Conservation (phyloP, 2,113 vertebrate species). For the Pluvianellus socialis region DNA sequence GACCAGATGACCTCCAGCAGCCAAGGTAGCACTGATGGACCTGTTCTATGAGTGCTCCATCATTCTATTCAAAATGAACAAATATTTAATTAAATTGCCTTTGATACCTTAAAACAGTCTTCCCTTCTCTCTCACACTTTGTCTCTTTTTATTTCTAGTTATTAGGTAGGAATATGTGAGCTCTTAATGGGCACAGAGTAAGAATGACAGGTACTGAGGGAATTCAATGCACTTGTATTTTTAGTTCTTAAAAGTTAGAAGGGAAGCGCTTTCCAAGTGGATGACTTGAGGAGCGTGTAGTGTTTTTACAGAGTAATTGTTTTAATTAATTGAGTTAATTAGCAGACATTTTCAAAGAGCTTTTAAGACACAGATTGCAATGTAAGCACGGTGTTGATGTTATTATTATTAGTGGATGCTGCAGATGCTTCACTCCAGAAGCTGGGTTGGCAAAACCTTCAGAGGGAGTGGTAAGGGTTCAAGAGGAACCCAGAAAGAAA, state of each 20-base stretch:
- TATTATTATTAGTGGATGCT: not conserved
- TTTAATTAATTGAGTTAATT: conserved; percentile 58
- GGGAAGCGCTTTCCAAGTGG: not conserved
- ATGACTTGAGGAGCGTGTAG: not conserved
- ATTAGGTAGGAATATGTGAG: conserved; percentile 23
- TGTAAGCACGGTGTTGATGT: not conserved
- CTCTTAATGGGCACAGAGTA: conserved; percentile 39
- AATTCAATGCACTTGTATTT: not conserved
- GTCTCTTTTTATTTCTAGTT: not conserved
- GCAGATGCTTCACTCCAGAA: not conserved
- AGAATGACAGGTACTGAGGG: conserved; percentile 49
- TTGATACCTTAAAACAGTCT: conserved; percentile 64
- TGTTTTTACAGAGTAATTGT: conserved; percentile 20
- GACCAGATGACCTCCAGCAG: not conserved
- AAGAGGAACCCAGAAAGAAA: not conserved
- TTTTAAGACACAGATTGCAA: not conserved
- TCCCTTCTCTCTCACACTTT: not conserved
- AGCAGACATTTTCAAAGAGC: conserved; percentile 17
- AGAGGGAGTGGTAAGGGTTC: not conserved
- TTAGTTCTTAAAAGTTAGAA: conserved; percentile 15
- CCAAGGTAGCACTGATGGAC: not conserved
- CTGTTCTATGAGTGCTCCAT: not conserved
- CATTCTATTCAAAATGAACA: conserved; percentile 36
- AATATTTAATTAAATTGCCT: conserved; percentile 73
- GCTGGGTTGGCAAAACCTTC: not conserved